Percentiles rank a stretch among this genome's conserved stretches.
phyloP scores from a whole-genome alignment of 2,797 vertebrate species.

The Epinephelus coioides region DNA sequence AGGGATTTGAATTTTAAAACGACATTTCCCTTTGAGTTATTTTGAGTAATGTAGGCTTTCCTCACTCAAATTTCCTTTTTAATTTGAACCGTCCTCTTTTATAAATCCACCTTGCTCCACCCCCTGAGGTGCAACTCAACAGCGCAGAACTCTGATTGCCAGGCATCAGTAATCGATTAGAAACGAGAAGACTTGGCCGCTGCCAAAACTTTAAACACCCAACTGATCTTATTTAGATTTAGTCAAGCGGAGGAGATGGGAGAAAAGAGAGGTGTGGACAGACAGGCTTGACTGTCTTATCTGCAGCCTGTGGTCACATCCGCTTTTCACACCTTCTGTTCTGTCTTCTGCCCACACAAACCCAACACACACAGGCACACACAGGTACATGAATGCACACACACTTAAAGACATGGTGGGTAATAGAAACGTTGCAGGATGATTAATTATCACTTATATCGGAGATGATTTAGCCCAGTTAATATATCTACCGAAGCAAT shows the following conservation, averaged over 20 bases:
- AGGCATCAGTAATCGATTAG: slow-evolving; percentile 80
- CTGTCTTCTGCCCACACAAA: slow-evolving; percentile 60
- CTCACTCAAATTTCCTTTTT: slow-evolving; percentile 14
- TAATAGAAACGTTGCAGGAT: slow-evolving; percentile 62
- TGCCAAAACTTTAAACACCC: slow-evolving; percentile 69
- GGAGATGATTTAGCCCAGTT: slow-evolving; percentile 55
- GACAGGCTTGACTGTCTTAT: slow-evolving; percentile 79
- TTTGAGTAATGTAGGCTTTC: slow-evolving; percentile 34
- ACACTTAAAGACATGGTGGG: slow-evolving; percentile 40
- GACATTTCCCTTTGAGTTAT: slow-evolving; percentile 51
- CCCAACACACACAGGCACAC: slow-evolving; percentile 26
- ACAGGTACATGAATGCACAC: neutral
- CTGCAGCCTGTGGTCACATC: slow-evolving; percentile 77
- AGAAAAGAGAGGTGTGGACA: slow-evolving; percentile 68
- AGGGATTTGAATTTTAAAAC: slow-evolving; percentile 57
- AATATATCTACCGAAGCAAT: slow-evolving; percentile 56
- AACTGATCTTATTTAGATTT: slow-evolving; percentile 85
- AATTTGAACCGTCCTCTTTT: slow-evolving; percentile 36
- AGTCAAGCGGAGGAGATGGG: slow-evolving; percentile 67
- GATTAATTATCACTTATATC: slow-evolving; percentile 75
- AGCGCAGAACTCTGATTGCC: slow-evolving; percentile 50
- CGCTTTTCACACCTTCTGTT: slow-evolving; percentile 73
- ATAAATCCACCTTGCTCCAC: slow-evolving; percentile 34
- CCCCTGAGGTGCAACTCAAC: slow-evolving; percentile 49
- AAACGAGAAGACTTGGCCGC: slow-evolving; percentile 58